Evolutionary conservation across 2,113 vertebrate genomes (phyloP).

Genomic region (Caracal caracal): DNA sequence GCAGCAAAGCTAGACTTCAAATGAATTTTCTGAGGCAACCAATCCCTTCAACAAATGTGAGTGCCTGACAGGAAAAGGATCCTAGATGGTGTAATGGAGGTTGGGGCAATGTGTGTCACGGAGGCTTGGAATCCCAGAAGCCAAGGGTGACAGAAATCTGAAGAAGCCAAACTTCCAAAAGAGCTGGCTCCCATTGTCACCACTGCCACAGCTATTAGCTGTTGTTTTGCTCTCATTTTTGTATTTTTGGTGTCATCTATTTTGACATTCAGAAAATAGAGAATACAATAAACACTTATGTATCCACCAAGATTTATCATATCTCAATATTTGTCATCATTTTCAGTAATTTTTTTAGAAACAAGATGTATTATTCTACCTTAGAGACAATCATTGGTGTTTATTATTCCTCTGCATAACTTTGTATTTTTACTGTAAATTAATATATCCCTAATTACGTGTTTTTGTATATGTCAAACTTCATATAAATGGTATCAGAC

Average conservation of each 20-base stretch:
- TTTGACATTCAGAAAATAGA: conserved; percentile 6
- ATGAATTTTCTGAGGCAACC: neutral
- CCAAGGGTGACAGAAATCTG: neutral
- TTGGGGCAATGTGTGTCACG: neutral
- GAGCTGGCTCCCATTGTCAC: neutral
- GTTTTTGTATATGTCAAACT: neutral
- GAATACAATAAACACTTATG: neutral
- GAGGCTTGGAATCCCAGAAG: neutral
- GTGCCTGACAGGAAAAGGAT: neutral
- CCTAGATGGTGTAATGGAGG: neutral
- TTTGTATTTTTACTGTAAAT: neutral
- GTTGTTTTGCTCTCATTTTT: conserved; percentile 15
- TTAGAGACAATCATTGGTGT: neutral
- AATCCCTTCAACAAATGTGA: neutral
- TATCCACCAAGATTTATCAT: neutral
- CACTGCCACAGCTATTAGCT: neutral
- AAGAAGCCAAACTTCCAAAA: neutral
- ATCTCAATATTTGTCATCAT: conserved; percentile 3
- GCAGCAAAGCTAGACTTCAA: conserved; percentile 18
- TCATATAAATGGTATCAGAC: neutral
- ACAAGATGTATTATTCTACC: neutral
- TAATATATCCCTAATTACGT: neutral
- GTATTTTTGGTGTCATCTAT: neutral
- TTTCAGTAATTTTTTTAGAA: conserved; percentile 14
- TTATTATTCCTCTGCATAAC: neutral